Conservation (phyloP, 1,140 invertebrate genomes). For the Drosophila rufa region DNA sequence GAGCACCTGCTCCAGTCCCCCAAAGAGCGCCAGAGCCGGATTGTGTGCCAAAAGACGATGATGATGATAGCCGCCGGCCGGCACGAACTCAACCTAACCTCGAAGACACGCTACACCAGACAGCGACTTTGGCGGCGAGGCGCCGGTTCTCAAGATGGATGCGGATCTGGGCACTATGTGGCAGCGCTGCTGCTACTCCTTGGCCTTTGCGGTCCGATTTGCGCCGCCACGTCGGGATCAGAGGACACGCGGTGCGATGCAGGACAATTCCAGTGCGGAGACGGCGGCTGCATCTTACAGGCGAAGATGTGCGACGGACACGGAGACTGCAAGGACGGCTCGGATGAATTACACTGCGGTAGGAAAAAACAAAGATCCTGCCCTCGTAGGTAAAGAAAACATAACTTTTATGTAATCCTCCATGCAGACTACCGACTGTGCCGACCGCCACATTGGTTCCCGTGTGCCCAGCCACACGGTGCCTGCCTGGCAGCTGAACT, state of each 20-base stretch:
- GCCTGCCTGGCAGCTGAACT: slow-evolving; percentile 84
- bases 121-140: not conserved
- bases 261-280: slow-evolving; percentile 86
- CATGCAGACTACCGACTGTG: slow-evolving; percentile 70
- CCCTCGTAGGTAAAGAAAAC: not conserved
- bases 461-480: slow-evolving; percentile 72
- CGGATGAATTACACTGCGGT: slow-evolving; percentile 90
- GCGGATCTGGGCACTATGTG: slow-evolving; percentile 43
- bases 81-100: slow-evolving; percentile 38
- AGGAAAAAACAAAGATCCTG: not conserved
- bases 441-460: slow-evolving; percentile 79
- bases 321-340: slow-evolving; percentile 88
- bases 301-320: slow-evolving; percentile 89
- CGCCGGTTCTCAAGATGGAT: slow-evolving; percentile 5
- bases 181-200: slow-evolving; percentile 38
- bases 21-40: not conserved
- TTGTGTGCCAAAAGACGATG: slow-evolving; percentile 7
- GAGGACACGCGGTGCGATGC: slow-evolving; percentile 68
- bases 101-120: slow-evolving; percentile 27
- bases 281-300: slow-evolving; percentile 87
- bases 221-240: slow-evolving; percentile 69
- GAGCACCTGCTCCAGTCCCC: slow-evolving; percentile 1
- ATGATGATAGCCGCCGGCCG: not conserved
- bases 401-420: not conserved
- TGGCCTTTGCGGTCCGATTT: slow-evolving; percentile 62